Evolutionary conservation across 1,140 invertebrate genomes (phyloP).

Genomic region (Drosophila repletoides): DNA sequence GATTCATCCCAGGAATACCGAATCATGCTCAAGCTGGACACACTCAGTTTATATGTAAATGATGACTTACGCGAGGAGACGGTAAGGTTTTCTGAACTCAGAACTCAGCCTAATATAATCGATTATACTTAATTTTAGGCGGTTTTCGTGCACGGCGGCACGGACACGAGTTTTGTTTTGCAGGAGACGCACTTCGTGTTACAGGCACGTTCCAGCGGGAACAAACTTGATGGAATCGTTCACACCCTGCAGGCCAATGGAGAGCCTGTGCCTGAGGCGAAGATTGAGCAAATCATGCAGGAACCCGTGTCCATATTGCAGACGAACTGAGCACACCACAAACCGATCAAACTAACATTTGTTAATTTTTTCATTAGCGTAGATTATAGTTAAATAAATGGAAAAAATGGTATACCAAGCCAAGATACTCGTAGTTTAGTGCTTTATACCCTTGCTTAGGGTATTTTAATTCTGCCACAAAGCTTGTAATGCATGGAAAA

Average conservation of each 20-base stretch:
- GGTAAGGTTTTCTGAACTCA: slow-evolving; percentile 29
- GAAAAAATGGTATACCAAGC: too few relatives aligned
- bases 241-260: slow-evolving; percentile 75
- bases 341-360: slow-evolving; percentile 39
- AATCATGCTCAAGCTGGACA: slow-evolving; percentile 85
- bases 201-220: slow-evolving; percentile 78
- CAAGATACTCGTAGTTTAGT: too few relatives aligned
- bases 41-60: slow-evolving; percentile 78
- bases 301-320: slow-evolving; percentile 75
- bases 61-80: slow-evolving; percentile 71
- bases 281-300: slow-evolving; percentile 79
- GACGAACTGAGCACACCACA: slow-evolving; percentile 35
- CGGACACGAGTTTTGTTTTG: slow-evolving; percentile 89
- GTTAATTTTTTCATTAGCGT: slow-evolving; percentile 19
- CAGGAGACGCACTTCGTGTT: slow-evolving; percentile 72
- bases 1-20: slow-evolving; percentile 83
- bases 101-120: not conserved
- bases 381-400: slow-evolving; percentile 1
- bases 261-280: slow-evolving; percentile 67
- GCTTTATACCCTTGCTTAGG: too few relatives aligned
- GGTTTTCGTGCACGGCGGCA: slow-evolving; percentile 91
- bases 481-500: too few relatives aligned
- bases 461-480: too few relatives aligned
- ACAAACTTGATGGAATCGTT: slow-evolving; percentile 75
- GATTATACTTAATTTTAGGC: slow-evolving; percentile 84